Evolutionary conservation across 2,113 vertebrate genomes (phyloP).

Genomic region (Phaethornis superciliosus): DNA sequence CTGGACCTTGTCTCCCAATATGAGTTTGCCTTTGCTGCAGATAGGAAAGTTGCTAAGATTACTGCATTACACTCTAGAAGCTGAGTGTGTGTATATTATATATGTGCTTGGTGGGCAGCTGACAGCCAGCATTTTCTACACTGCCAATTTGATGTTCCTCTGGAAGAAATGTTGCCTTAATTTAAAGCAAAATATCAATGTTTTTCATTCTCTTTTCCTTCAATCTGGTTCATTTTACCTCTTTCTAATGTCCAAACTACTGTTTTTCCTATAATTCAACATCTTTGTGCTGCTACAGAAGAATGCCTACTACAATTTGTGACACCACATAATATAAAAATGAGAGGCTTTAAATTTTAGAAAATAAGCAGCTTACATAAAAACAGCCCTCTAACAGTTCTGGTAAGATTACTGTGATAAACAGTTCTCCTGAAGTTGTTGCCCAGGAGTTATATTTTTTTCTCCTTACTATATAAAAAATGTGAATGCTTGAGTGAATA

Average conservation of each 20-base stretch:
- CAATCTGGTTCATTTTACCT: background rate
- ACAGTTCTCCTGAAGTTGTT: background rate
- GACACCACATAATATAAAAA: background rate
- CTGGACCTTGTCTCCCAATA: background rate
- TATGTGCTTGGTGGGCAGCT: background rate
- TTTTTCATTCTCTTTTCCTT: background rate
- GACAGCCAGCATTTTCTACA: background rate
- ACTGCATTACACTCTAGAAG: background rate
- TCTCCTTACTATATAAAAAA: background rate
- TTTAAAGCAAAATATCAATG: background rate
- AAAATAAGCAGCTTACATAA: background rate
- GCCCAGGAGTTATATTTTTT: background rate
- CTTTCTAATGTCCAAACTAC: background rate
- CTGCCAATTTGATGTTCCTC: background rate
- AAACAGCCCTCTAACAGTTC: background rate
- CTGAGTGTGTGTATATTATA: accelerated
- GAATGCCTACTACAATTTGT: background rate
- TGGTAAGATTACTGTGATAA: background rate
- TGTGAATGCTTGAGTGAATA: constrained; percentile 11
- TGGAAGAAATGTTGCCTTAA: background rate
- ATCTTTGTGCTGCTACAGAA: background rate
- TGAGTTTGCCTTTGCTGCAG: background rate
- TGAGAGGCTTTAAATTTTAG: background rate
- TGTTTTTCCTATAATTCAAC: background rate
- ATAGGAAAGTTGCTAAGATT: background rate